Base-by-base conservation (phyloP, 2,113 vertebrate genomes). In the Archocentrus centrarchus region DNA sequence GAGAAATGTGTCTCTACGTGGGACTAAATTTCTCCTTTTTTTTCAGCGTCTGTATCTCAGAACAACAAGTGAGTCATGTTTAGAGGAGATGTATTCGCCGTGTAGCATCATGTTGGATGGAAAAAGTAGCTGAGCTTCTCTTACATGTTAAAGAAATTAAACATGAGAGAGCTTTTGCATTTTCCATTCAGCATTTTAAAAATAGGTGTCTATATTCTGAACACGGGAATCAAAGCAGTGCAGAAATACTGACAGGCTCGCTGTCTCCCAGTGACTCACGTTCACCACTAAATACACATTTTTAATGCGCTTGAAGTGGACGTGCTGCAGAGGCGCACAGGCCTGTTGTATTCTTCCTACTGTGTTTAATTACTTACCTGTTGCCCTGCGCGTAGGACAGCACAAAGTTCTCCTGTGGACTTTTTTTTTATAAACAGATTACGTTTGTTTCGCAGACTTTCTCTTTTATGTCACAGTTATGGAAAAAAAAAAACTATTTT, bases 181-280 rank as follows among this genome's bases (percentile, higher is more conserved):
- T 62, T 77, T 91, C 75, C 64, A 63, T 37, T 63, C 11, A 55
- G 0, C 47, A 37, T 13, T 55, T 20, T 59, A 22, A 82, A 68
- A 62, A 59, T 27, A 27, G 10, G 2, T 70, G 2, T 55, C 14
- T 59, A 14, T 68, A 9, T 59, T 66, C 76, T 7, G 22, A 80
- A 60, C 11, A 18, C n/a, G 17, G 10, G 61, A 84, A 63, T 20
- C 18, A 39, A 75, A 24, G 3, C 18, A 30, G 3, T 18, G 9
- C 14, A 79, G 22, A 55, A 35, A 24, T 9, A 32, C 10, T 11
- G n/a, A 32, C 3, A 15, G 4, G 1, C 35, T 13, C 47, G 2
- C 13, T 83, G 18, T 30, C 4, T 4, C 9, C 1, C 61, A 6
- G 57, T 60, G 27, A 50, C 3, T 1, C 5, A 77, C 30, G 32